A percentile compares a stretch with the other conserved stretches of the same genome.
Conservation (phyloP, 2,888 invertebrate species). For the Lamellibrachia satsuma region DNA sequence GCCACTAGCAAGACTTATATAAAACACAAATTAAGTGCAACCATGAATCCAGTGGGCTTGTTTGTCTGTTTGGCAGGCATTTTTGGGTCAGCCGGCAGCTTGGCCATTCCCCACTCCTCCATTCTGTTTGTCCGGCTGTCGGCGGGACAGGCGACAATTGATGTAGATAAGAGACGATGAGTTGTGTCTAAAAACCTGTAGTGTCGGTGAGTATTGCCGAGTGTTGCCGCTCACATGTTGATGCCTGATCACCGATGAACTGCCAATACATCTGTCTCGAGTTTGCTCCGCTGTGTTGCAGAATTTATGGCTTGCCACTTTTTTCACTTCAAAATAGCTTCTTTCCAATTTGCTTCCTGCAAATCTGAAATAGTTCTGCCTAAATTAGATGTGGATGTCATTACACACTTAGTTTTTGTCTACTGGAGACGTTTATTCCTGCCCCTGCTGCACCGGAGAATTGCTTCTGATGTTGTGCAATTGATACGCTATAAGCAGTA, state of each 20-base stretch:
- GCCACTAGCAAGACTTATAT: neutral
- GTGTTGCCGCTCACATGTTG: constrained; percentile 1
- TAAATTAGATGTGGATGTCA: neutral
- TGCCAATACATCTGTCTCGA: neutral
- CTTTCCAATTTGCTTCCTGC: constrained; percentile 12
- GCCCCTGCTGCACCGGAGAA: neutral
- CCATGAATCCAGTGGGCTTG: neutral
- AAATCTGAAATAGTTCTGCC: constrained; percentile 13
- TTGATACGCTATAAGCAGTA: neutral
- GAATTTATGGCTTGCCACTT: neutral
- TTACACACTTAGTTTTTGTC: neutral
- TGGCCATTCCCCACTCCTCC: neutral
- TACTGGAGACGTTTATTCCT: neutral
- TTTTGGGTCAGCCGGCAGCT: neutral
- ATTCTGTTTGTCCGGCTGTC: neutral
- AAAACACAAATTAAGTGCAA: neutral
- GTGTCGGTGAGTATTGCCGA: constrained; percentile 7
- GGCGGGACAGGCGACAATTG: neutral
- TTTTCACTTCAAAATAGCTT: neutral
- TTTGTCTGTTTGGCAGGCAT: constrained; percentile 4
- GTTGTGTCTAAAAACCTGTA: neutral
- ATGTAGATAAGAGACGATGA: constrained; percentile 13
- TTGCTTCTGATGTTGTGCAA: neutral
- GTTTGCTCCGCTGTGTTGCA: neutral
- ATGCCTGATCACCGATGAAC: neutral